Conservation (phyloP, 37 sponge, comb jelly and placozoan species). For the Theonella swinhoei region DNA sequence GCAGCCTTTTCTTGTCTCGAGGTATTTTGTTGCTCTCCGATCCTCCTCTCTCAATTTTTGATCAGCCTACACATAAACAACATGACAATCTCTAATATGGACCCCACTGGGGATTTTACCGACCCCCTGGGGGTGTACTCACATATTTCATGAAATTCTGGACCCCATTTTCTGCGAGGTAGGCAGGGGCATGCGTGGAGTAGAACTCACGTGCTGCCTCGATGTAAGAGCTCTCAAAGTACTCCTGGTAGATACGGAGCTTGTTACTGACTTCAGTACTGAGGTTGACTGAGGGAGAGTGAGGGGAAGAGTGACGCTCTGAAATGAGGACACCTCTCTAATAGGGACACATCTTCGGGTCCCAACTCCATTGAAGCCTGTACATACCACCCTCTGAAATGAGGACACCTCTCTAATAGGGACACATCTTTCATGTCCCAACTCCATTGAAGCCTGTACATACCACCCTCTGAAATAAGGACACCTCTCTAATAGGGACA, state of each 20-base stretch:
- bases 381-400: too few species aligned
- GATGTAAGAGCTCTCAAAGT: slow-evolving; percentile 85
- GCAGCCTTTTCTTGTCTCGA: slow-evolving; percentile 79
- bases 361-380: too few species aligned
- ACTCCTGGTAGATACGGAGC: slow-evolving; percentile 82
- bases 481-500: too few species aligned
- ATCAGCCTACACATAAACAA: slow-evolving; percentile 67
- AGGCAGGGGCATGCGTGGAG: slow-evolving; percentile 49
- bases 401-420: too few species aligned
- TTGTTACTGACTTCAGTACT: slow-evolving; percentile 71
- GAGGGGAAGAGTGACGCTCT: slow-evolving; percentile 13
- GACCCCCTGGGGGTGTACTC: neutral
- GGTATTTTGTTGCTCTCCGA: slow-evolving; percentile 73
- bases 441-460: too few species aligned
- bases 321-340: neutral
- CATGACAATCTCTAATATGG: neutral
- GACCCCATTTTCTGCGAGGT: slow-evolving; percentile 82
- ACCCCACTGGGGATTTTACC: neutral
- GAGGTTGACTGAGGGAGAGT: slow-evolving; percentile 70
- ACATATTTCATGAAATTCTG: slow-evolving; percentile 93
- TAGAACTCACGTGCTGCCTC: slow-evolving; percentile 73
- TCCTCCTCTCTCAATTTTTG: slow-evolving; percentile 82
- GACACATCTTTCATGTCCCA: too few species aligned
- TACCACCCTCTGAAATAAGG: too few species aligned
- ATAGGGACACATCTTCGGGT: too few species aligned